Evolutionary conservation across 1,140 invertebrate genomes (phyloP).

Genomic region (Sarcophaga bullata): DNA sequence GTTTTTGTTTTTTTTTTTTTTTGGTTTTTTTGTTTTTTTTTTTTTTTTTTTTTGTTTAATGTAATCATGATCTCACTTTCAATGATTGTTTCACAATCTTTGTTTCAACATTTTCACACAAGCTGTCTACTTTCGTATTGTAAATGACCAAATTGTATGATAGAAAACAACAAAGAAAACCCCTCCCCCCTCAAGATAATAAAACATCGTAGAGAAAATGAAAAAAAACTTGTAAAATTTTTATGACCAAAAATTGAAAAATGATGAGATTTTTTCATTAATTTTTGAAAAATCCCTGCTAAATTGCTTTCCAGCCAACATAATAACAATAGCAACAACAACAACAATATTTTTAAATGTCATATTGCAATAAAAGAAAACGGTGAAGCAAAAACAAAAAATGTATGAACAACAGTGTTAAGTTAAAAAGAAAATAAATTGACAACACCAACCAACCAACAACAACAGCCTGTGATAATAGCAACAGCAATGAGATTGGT

Average conservation of each 20-base stretch:
- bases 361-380: too few relatives aligned
- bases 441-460: background rate
- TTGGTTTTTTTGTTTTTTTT: too few relatives aligned
- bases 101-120: constrained; percentile 14
- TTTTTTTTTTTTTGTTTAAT: background rate
- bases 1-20: too few relatives aligned
- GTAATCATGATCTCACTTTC: background rate
- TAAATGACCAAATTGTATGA: constrained; percentile 10
- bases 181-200: background rate
- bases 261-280: background rate
- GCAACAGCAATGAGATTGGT: constrained; percentile 7
- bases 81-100: background rate
- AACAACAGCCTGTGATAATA: background rate
- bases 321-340: background rate
- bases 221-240: constrained; percentile 21
- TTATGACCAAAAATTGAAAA: constrained; percentile 19
- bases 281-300: constrained; percentile 2
- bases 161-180: background rate
- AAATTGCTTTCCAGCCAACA: background rate
- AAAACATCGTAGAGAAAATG: background rate
- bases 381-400: too few relatives aligned
- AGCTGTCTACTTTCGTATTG: constrained; percentile 7
- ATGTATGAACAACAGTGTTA: too few relatives aligned
- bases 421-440: background rate
- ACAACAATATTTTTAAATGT: background rate